Conservation (phyloP, 1,140 invertebrate species). For the Nasonia longicornis region DNA sequence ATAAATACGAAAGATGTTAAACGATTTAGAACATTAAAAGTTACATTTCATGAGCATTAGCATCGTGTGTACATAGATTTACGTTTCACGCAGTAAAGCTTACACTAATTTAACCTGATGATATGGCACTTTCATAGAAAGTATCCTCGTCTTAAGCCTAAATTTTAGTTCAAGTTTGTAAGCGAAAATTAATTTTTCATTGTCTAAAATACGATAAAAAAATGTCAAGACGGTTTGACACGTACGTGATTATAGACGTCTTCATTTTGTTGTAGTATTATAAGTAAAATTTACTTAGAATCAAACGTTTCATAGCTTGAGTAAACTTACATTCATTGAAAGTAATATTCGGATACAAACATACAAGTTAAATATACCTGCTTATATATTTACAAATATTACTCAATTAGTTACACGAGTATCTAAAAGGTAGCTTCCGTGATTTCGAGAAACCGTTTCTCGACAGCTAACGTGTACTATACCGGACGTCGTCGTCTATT, state of each 20-base stretch:
- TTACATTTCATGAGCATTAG: not conserved
- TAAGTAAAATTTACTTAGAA: slow-evolving; percentile 30
- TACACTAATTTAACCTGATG: not conserved
- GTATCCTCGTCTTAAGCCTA: not conserved
- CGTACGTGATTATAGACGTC: not conserved
- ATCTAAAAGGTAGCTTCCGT: not conserved
- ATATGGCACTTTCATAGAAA: not conserved
- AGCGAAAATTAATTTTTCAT: not conserved
- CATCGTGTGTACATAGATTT: not conserved
- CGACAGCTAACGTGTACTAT: slow-evolving; percentile 2
- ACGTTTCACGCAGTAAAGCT: not conserved
- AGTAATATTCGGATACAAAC: not conserved
- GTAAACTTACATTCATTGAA: slow-evolving; percentile 3
- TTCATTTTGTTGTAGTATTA: not conserved
- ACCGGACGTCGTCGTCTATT: no score
- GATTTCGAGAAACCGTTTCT: slow-evolving; percentile 25
- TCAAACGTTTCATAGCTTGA: not conserved
- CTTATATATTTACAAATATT: slow-evolving; percentile 10
- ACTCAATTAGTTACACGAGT: not conserved
- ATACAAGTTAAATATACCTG: slow-evolving; percentile 24
- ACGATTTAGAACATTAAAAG: not conserved
- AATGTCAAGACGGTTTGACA: not conserved
- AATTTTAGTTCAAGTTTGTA: not conserved
- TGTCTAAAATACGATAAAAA: not conserved
- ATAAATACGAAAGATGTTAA: not conserved